A percentile compares a stretch with the other conserved stretches of the same genome.
phyloP scores from a whole-genome alignment of 2,113 vertebrate species.

The Leptodactylus fuscus region DNA sequence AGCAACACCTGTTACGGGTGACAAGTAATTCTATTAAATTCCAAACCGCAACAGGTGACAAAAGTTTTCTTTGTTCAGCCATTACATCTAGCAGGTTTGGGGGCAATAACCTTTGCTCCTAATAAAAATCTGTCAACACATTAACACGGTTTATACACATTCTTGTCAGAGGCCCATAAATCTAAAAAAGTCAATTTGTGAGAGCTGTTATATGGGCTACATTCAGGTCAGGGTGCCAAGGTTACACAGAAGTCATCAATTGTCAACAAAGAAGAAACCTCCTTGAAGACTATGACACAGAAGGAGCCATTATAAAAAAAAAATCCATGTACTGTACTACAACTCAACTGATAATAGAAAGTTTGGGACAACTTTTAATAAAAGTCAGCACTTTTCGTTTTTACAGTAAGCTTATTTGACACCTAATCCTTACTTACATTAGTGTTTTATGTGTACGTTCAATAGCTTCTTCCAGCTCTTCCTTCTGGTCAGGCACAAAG shows the following conservation, averaged over 20 bases:
- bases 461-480: slow-evolving; percentile 86
- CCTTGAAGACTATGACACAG: neutral
- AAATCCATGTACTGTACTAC: too few species aligned
- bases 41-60: neutral
- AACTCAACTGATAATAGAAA: too few species aligned
- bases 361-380: too few species aligned
- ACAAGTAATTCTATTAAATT: neutral
- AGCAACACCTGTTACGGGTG: neutral
- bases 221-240: slow-evolving; percentile 3
- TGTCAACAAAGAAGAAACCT: neutral
- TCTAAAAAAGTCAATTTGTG: slow-evolving; percentile 22
- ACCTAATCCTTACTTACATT: too few species aligned
- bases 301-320: too few species aligned
- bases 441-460: slow-evolving; percentile 86
- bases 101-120: neutral
- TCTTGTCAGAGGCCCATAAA: slow-evolving; percentile 22
- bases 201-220: neutral
- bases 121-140: slow-evolving; percentile 31
- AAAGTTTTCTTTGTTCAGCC: neutral
- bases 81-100: neutral
- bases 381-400: too few species aligned
- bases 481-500: slow-evolving; percentile 89
- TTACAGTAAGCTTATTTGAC: too few species aligned
- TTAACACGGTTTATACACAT: slow-evolving; percentile 21
- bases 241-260: slow-evolving; percentile 3